A percentile compares a stretch with the other conserved stretches of the same genome.
Evolutionary conservation across 2,797 vertebrate species (phyloP).

Genomic region (Paramormyrops hopkinsi): DNA sequence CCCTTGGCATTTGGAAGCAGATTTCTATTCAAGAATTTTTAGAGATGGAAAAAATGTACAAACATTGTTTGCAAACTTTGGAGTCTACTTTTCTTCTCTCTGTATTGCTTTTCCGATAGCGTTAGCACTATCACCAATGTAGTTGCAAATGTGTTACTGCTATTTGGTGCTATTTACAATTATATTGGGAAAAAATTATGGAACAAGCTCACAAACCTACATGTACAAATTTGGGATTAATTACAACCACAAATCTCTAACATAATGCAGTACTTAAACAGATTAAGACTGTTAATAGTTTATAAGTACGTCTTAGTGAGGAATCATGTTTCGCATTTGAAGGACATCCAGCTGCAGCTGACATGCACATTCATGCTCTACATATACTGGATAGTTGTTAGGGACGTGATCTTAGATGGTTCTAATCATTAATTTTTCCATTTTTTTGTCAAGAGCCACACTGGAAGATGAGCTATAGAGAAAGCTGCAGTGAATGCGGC

Average conservation of each 20-base stretch:
- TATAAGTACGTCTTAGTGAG: not conserved
- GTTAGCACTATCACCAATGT: not conserved
- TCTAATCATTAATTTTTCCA: slow-evolving; percentile 2
- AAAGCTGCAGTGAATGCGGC: not conserved
- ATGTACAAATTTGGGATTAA: not conserved
- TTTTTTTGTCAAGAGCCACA: slow-evolving; percentile 6
- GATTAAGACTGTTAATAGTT: not conserved
- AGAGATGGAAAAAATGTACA: slow-evolving; percentile 29
- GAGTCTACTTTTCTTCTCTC: not conserved
- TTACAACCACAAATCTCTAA: not conserved
- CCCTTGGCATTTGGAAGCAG: slow-evolving; percentile 83
- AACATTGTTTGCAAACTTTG: slow-evolving; percentile 22
- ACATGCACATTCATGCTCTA: not conserved
- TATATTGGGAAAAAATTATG: not conserved
- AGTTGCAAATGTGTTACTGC: not conserved
- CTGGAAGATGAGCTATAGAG: slow-evolving; percentile 22
- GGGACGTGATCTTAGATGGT: slow-evolving; percentile 14
- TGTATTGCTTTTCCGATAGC: not conserved
- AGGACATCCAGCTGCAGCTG: not conserved
- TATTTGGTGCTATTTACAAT: not conserved
- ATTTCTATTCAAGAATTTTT: slow-evolving; percentile 70
- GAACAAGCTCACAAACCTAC: slow-evolving; percentile 1
- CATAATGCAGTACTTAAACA: not conserved
- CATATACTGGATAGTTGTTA: slow-evolving; percentile 14
- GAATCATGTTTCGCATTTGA: not conserved